Base-by-base conservation (phyloP, 1,140 invertebrate genomes). In the Agrilus planipennis region DNA sequence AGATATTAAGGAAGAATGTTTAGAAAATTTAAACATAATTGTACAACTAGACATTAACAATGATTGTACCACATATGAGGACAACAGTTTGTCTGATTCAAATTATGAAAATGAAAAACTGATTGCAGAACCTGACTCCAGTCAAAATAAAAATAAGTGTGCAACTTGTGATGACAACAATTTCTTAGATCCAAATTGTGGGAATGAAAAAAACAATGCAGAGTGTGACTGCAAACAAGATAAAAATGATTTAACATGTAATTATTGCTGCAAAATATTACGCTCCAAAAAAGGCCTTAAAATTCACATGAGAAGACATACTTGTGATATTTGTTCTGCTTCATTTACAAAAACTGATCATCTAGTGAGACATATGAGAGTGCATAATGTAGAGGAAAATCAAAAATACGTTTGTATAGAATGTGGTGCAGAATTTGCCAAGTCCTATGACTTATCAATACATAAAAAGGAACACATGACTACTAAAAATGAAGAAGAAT, bases 251-350 rank as follows among this genome's bases (percentile, higher is more conserved):
- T 52, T 53, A 27, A 50, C 45, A 17, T 60, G 58, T 42, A 43
- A 29, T 16, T 53, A 46, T 42, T 60, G 58, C 45, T 29, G 50
- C 16, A 57, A 57, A 45, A 34, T 46, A 6, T 46, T 57, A 28
- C 44, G 47, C 31, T 49, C 53, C 23, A 54, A 50, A 34, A 51
- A 53, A 44, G 55, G 55, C 9, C 42, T 57, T 23, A 42, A 44
- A 39, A 41, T 53, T 11, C 58, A 61, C 42, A 27, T 54, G 28
- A 39, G 55, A 14, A 73, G 45, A 34, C 58, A 61, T 45, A 51
- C 50, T n/a, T 58, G 56, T 30, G 47, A 48, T 17, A 43, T 58
- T 29, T 58, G 56, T 45, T 44, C 54, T 28, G 45, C 47, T 16
- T 52, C 53, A 45, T 58, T 55, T 39, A 46, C 49, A n/a, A 47